These are phyloP conservation scores for Drosophila pandora DNA, from an alignment of 1,140 invertebrate species.

Conservation along the genomic window DNA sequence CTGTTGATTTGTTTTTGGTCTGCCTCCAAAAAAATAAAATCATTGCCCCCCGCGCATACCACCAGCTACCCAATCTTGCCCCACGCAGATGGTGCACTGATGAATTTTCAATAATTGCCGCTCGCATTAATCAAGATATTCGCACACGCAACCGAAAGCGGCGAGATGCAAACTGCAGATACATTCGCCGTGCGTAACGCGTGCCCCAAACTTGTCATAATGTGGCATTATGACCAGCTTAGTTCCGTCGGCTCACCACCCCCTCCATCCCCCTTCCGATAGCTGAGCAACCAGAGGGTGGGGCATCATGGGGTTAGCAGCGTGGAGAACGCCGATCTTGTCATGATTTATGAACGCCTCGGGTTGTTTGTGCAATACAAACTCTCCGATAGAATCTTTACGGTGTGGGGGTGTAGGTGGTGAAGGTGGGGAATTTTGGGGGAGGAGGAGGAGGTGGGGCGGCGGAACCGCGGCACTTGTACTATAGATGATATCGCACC, in stretches of 20 bases:
- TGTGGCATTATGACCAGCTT: conserved; percentile 51
- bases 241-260: conserved; percentile 8
- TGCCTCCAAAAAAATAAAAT: background rate
- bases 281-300: too few species aligned
- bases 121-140: conserved; percentile 57
- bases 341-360: conserved; percentile 58
- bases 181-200: conserved; percentile 53
- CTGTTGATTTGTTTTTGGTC: conserved; percentile 68
- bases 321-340: conserved; percentile 44
- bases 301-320: background rate
- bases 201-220: conserved; percentile 53
- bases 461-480: conserved; percentile 4
- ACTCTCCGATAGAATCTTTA: conserved; percentile 38
- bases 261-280: background rate
- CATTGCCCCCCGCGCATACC: background rate
- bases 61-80: background rate
- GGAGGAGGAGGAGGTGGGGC: background rate
- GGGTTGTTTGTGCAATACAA: conserved; percentile 43
- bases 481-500: conserved; percentile 63
- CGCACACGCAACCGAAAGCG: conserved; percentile 19
- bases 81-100: conserved; percentile 7
- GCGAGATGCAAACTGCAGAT: conserved; percentile 23
- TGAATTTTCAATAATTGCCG: conserved; percentile 44
- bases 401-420: background rate
- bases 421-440: background rate